Evolutionary conservation across 1,140 invertebrate species (phyloP), one percentile per base, ranked within the genome.

Genomic region (Triops cancriformis): DNA sequence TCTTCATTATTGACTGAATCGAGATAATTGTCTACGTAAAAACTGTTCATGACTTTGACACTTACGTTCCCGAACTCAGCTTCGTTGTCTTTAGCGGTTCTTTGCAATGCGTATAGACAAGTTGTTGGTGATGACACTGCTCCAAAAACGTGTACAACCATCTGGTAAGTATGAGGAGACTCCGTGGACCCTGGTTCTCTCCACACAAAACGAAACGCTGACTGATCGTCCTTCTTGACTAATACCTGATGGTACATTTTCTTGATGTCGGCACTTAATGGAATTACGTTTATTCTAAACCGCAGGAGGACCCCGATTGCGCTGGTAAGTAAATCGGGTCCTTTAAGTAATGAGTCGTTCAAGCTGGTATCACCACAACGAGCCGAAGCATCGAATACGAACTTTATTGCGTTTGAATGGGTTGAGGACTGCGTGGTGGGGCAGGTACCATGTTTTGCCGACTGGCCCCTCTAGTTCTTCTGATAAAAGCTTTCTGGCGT

Each of bases 381-480:
- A 10, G 83, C 83, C 10, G 83, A 83, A 0, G 81, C 83, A 79
- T 86, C 84, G 75, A 84, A 85, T 4, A 86, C 84, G 80, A 26
- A 83, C 73, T 79, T 85, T 83, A 11, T 45, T 76, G 0, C 78
- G 78, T 72, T 78, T 80, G 12, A 77, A 45, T 2, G 80, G 80
- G n/a, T 76, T 81, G 14, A 81, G 6, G 0, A 87, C 84, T 1
- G 74, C 76, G 45, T 86, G 85, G 82, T 87, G 86, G 1, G 86
- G 85, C 12, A 87, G 82, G 84, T 87, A 83, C 82, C 80, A 82
- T 45, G 75, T 76, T 26, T 28, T 76, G 6, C 43, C 31, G 31
- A 11, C 11, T 45, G 28, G 31, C 11, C 75, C 74, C 12, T 28
- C 75, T 18, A 45, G 18, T 76, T 76, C 75, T 45, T 51, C 75